Conservation (phyloP, 1,140 invertebrate genomes). For the Rhyacophila brunnea region DNA sequence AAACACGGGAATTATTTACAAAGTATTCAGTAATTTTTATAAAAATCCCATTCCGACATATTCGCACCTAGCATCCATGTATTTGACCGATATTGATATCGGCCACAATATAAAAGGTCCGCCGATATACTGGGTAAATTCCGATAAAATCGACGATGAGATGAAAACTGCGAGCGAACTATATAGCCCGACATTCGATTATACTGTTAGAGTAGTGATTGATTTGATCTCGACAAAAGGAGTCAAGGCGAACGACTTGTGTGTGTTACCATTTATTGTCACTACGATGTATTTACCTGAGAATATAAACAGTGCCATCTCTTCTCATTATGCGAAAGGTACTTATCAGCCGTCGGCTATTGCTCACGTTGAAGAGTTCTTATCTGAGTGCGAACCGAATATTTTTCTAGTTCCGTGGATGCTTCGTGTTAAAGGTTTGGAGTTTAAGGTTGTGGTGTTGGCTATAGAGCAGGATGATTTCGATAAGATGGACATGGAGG, state of each 20-base stretch:
- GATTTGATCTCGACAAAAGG: conserved; percentile 43
- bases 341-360: conserved; percentile 39
- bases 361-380: conserved; percentile 40
- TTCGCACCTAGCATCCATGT: conserved; percentile 32
- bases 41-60: conserved; percentile 36
- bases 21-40: conserved; percentile 42
- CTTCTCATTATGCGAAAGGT: conserved; percentile 40
- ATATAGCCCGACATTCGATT: conserved; percentile 26
- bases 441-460: conserved; percentile 45
- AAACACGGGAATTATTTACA: conserved; percentile 41
- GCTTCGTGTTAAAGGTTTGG: conserved; percentile 42
- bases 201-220: conserved; percentile 39
- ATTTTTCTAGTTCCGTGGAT: conserved; percentile 43
- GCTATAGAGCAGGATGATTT: conserved; percentile 42
- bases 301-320: conserved; percentile 40
- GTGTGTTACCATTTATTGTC: conserved; percentile 42
- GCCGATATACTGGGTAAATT: conserved; percentile 42
- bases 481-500: conserved; percentile 40
- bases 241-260: conserved; percentile 43
- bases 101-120: conserved; percentile 40
- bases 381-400: conserved; percentile 36
- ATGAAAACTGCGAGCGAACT: conserved; percentile 3
- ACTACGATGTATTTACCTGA: conserved; percentile 34
- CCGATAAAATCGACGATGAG: conserved; percentile 14
- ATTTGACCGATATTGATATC: conserved; percentile 36